Conservation (phyloP, 2,797 vertebrate species). For the Anas bernieri region DNA sequence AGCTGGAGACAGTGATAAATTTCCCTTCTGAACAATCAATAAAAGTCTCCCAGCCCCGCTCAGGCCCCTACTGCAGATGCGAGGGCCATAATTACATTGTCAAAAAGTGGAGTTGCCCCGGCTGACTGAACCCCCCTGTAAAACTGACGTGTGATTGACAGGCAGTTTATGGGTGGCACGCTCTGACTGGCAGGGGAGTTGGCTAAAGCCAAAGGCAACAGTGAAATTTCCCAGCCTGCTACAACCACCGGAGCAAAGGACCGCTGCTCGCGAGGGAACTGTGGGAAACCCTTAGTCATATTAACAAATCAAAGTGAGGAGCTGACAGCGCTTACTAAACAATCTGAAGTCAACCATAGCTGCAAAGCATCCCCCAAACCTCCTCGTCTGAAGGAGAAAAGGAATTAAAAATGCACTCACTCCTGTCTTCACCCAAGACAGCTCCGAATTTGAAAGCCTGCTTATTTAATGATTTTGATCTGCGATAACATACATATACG, state of each 20-base stretch:
- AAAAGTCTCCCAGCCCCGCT: constrained; percentile 86
- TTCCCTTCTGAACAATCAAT: constrained; percentile 91
- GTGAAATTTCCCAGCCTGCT: constrained; percentile 81
- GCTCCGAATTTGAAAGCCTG: constrained; percentile 67
- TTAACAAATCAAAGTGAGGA: constrained; percentile 82
- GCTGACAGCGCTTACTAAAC: constrained; percentile 79
- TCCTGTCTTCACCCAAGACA: constrained; percentile 47
- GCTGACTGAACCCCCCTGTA: constrained; percentile 72
- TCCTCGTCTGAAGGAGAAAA: constrained; percentile 17
- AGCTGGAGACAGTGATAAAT: constrained; percentile 87
- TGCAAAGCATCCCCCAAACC: constrained; percentile 39
- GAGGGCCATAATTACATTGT: constrained; percentile 98
- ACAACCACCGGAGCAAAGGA: constrained; percentile 75
- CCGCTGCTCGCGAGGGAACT: constrained; percentile 64
- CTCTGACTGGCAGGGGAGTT: constrained; percentile 88
- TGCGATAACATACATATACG: constrained; percentile 58
- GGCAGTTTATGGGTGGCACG: constrained; percentile 73
- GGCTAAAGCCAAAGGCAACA: constrained; percentile 81
- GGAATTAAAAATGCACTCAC: background rate
- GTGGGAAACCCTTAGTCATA: constrained; percentile 78
- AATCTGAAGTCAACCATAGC: constrained; percentile 55
- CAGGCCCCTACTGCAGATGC: constrained; percentile 81
- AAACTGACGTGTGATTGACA: constrained; percentile 82
- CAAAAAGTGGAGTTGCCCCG: constrained; percentile 80
- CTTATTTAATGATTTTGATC: constrained; percentile 81